Base-by-base conservation (phyloP, 2,797 vertebrate species). In the Bovichtus diacanthus region DNA sequence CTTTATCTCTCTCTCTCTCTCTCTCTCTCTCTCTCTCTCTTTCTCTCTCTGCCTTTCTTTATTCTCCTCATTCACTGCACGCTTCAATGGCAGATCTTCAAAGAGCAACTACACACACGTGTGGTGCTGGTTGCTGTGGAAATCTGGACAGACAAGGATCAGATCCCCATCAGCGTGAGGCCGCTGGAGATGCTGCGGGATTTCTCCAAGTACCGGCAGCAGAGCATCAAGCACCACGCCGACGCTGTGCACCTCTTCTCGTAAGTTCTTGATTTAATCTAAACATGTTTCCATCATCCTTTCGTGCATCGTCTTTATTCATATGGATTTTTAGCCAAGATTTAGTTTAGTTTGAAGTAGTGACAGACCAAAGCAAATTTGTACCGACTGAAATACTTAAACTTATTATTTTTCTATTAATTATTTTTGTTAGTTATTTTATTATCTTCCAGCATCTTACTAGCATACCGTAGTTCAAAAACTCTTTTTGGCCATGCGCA, bases 101-200 rank as follows among this genome's bases (percentile, higher is more conserved):
- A 98, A 94, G 98, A 99, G 49, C 97, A 99, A 69, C 95, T 99
- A 80, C 96, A 98, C 56, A 99, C 98, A 3, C 96, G 97, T 11
- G 98, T 99, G 75, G 97, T 99, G 79, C 96, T 99, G 15, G 96
- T 99, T 61, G 98, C 96, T 29, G 94, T 99, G 87, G 98, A 99
- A 94, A 97, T 97, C 66, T 99, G 98, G 98, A 97, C 97, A 0
- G 97, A 99, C 80, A 96, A 94, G 83, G 97, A 99, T 88, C 96
- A 94, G 51, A 98, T 99, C 62, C 95, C 96, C 38, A 90, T 98
- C 84, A 96, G 95, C 49, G 95, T 96, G 80, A 95, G 93, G 89
- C 98, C 97, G 0, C 94, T 98, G 87, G 97, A 98, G 82, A 95
- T 97, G 96, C 95, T 99, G 56, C 95, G 95, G 0, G 96, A 99